Evolutionary conservation across 2,113 vertebrate species (phyloP).

Genomic region (Antechinus flavipes): DNA sequence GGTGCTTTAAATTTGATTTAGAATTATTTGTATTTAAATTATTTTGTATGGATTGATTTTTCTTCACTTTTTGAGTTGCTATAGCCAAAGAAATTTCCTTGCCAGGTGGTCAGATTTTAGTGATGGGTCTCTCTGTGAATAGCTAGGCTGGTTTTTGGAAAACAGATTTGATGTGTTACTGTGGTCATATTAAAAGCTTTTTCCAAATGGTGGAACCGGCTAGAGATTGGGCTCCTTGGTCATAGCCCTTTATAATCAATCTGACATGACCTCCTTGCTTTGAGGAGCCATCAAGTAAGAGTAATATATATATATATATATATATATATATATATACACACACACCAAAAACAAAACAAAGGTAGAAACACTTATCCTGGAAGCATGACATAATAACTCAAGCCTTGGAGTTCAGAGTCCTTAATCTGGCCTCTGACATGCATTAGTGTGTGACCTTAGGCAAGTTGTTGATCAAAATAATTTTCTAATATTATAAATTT

Average conservation of each 20-base stretch:
- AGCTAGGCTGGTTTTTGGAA: background rate
- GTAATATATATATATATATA: no score
- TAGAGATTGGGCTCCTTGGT: background rate
- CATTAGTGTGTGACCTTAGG: background rate
- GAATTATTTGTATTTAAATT: constrained; percentile 24
- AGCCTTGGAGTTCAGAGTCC: background rate
- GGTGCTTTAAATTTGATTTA: constrained; percentile 38
- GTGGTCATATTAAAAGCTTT: background rate
- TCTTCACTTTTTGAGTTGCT: background rate
- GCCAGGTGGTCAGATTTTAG: background rate
- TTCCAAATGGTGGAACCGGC: background rate
- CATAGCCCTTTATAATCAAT: background rate
- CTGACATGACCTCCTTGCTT: background rate
- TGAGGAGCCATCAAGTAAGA: background rate
- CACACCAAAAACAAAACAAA: background rate
- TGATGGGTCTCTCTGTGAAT: background rate
- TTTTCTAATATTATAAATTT: background rate
- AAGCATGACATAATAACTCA: background rate
- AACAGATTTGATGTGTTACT: background rate
- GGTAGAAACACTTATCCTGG: background rate
- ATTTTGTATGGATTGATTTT: background rate
- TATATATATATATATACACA: no score
- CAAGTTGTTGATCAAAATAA: background rate
- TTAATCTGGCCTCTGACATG: background rate
- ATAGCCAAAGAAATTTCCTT: background rate